A percentile compares a stretch with the other conserved stretches of the same genome.
Evolutionary conservation across 2,888 invertebrate species (phyloP).

Genomic region (Tipula lateralis): DNA sequence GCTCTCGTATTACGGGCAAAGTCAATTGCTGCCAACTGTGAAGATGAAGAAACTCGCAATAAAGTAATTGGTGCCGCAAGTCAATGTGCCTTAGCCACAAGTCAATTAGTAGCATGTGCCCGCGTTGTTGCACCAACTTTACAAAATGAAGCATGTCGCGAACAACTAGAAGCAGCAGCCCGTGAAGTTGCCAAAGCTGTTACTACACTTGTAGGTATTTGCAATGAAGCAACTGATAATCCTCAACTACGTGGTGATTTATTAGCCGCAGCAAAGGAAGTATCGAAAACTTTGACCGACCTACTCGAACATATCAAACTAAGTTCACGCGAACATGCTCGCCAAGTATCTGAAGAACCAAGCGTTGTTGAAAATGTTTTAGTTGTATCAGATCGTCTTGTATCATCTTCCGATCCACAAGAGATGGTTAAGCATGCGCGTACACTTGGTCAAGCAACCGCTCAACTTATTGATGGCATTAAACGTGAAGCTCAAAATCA

Average conservation of each 20-base stretch:
- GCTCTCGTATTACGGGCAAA: conserved; percentile 93
- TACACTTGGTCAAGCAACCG: conserved; percentile 88
- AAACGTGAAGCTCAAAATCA: conserved; percentile 91
- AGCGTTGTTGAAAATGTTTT: conserved; percentile 86
- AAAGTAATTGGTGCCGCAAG: conserved; percentile 91
- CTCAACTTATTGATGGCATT: conserved; percentile 88
- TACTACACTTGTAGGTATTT: conserved; percentile 77
- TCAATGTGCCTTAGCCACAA: conserved; percentile 93
- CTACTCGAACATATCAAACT: conserved; percentile 83
- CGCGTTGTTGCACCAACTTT: conserved; percentile 87
- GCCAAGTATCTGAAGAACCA: conserved; percentile 65
- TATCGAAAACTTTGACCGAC: conserved; percentile 82
- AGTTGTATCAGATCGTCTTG: conserved; percentile 81
- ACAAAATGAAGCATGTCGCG: conserved; percentile 76
- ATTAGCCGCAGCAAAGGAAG: conserved; percentile 78
- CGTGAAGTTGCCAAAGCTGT: conserved; percentile 90
- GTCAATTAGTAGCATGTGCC: conserved; percentile 94
- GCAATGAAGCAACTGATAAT: conserved; percentile 67
- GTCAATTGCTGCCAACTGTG: conserved; percentile 87
- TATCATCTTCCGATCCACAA: conserved; percentile 78
- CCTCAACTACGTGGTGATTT: conserved; percentile 67
- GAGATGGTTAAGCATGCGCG: conserved; percentile 94
- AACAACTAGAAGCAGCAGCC: conserved; percentile 87
- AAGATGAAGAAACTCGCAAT: conserved; percentile 54
- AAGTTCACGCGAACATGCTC: conserved; percentile 60